Percentiles rank a stretch among this genome's conserved stretches.
Evolutionary conservation across 2,888 invertebrate species (phyloP).

Genomic region (Leucophenga maculata): DNA sequence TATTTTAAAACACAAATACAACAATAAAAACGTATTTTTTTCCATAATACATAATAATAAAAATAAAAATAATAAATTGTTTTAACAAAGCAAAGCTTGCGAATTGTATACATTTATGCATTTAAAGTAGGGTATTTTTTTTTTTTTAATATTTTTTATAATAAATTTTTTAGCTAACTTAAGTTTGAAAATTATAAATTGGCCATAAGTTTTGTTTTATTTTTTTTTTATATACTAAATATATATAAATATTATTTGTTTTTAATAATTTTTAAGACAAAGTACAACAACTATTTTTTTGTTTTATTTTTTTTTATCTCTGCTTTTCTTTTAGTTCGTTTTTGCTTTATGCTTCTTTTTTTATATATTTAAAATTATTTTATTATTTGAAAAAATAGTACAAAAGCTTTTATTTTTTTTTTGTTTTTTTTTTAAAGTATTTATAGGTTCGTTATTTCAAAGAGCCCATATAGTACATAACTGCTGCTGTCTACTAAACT

Average conservation of each 20-base stretch:
- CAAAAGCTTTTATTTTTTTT: constrained; percentile 59
- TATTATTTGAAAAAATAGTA: constrained; percentile 62
- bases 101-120: constrained; percentile 33
- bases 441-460: constrained; percentile 30
- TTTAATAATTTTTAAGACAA: constrained; percentile 54
- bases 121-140: constrained; percentile 37
- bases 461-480: constrained; percentile 67
- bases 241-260: constrained; percentile 48
- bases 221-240: constrained; percentile 47
- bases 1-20: constrained; percentile 33
- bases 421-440: constrained; percentile 45
- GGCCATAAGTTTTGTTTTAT: constrained; percentile 40
- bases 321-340: constrained; percentile 8
- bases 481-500: too few relatives aligned
- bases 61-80: constrained; percentile 28
- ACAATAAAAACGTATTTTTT: constrained; percentile 47
- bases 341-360: constrained; percentile 35
- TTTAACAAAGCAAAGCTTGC: constrained; percentile 53
- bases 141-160: constrained; percentile 37
- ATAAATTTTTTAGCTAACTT: constrained; percentile 51
- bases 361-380: constrained; percentile 37
- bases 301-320: constrained; percentile 37
- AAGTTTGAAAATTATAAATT: constrained; percentile 59
- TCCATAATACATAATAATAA: constrained; percentile 55
- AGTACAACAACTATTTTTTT: constrained; percentile 63